phyloP scores from a whole-genome alignment of 2,797 vertebrate genomes.

The Darevskia nairensis region DNA sequence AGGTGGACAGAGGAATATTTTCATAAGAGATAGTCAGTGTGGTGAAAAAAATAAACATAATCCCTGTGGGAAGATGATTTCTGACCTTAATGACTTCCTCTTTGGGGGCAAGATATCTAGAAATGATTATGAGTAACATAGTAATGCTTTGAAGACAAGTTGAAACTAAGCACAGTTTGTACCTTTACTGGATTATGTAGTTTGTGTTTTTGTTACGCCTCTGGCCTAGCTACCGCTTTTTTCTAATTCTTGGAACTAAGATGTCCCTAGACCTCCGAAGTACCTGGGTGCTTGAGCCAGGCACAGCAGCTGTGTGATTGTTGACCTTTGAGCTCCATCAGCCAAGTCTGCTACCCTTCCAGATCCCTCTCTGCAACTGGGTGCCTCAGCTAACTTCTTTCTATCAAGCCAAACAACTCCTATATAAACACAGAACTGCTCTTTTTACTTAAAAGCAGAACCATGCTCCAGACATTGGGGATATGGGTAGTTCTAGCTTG shows the following conservation, averaged over 20 bases:
- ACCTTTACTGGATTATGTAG: conserved; percentile 67
- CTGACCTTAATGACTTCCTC: conserved; percentile 56
- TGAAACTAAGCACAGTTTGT: conserved; percentile 69
- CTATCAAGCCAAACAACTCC: background rate
- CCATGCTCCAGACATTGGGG: background rate
- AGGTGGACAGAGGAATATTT: conserved; percentile 65
- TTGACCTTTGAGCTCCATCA: fast-evolving
- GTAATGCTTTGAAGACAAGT: conserved; percentile 62
- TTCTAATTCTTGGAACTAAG: conserved; percentile 60
- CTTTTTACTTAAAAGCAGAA: background rate
- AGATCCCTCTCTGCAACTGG: background rate
- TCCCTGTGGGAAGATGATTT: conserved; percentile 45
- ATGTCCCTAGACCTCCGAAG: conserved; percentile 49
- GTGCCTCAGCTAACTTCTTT: background rate
- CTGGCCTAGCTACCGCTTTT: conserved; percentile 51
- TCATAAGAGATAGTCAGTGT: conserved; percentile 64
- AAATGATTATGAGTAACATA: conserved; percentile 67
- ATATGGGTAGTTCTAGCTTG: background rate
- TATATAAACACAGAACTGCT: conserved; percentile 18
- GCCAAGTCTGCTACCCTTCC: fast-evolving
- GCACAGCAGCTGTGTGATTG: conserved; percentile 28
- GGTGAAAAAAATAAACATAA: conserved; percentile 68
- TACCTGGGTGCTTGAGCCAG: conserved; percentile 46
- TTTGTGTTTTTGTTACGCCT: conserved; percentile 63
- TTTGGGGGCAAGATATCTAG: conserved; percentile 51